Evolutionary conservation across 2,797 vertebrate genomes (phyloP).

Genomic region (Notolepis coatsorum): DNA sequence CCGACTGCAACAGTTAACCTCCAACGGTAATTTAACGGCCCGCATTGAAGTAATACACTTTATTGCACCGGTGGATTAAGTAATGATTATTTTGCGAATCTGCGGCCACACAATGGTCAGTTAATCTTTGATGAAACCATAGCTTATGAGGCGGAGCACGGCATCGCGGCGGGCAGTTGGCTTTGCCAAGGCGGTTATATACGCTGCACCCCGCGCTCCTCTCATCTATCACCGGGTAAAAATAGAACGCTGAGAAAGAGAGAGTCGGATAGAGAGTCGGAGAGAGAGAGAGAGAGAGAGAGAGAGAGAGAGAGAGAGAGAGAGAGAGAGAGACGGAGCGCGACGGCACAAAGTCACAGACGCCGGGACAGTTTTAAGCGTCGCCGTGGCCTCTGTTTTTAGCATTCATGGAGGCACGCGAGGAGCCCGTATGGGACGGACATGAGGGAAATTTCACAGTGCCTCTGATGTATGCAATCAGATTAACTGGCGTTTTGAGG

Average conservation of each 20-base stretch:
- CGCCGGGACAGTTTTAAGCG: too few relatives aligned
- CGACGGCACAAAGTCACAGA: slow-evolving; percentile 56
- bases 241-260: slow-evolving; percentile 52
- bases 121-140: slow-evolving; percentile 84
- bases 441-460: slow-evolving; percentile 57
- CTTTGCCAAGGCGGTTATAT: too few relatives aligned
- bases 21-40: slow-evolving; percentile 71
- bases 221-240: slow-evolving; percentile 67
- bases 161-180: too few relatives aligned
- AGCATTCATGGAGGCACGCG: slow-evolving; percentile 57
- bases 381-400: slow-evolving; percentile 53
- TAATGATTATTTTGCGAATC: slow-evolving; percentile 86
- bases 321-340: slow-evolving; percentile 51
- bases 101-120: slow-evolving; percentile 80
- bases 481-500: slow-evolving; percentile 63
- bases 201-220: slow-evolving; percentile 53
- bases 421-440: slow-evolving; percentile 36
- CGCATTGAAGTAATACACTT: slow-evolving; percentile 76
- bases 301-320: slow-evolving; percentile 36
- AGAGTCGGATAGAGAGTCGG: too few relatives aligned
- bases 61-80: slow-evolving; percentile 80
- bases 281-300: slow-evolving; percentile 33
- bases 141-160: slow-evolving; percentile 76
- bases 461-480: slow-evolving; percentile 59
- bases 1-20: slow-evolving; percentile 66